Conservation (phyloP, 2,888 invertebrate genomes). For the Rhagophthalmus giganteus region DNA sequence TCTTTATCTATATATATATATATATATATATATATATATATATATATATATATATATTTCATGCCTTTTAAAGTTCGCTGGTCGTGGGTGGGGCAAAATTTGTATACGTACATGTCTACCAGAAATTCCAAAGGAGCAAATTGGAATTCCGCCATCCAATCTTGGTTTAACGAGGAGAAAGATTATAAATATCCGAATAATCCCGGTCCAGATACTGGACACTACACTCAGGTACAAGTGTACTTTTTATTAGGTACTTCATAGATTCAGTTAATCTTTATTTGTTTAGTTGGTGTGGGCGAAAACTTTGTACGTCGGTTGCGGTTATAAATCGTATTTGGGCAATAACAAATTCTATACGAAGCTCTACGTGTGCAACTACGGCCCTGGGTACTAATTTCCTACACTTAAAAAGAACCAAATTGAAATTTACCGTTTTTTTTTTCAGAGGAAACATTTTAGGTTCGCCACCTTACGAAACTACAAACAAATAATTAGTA, state of each 20-base stretch:
- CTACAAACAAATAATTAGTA: too few relatives aligned
- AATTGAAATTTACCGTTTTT: too few relatives aligned
- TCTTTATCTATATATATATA: background rate
- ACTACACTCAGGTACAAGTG: slow-evolving; percentile 72
- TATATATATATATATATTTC: too few relatives aligned
- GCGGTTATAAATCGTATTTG: slow-evolving; percentile 76
- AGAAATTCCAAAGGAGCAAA: slow-evolving; percentile 62
- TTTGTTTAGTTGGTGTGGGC: slow-evolving; percentile 78
- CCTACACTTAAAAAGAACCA: too few relatives aligned
- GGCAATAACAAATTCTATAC: slow-evolving; percentile 64
- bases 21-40: too few relatives aligned
- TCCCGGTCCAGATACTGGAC: slow-evolving; percentile 71
- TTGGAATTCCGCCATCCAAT: slow-evolving; percentile 70
- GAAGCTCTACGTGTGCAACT: slow-evolving; percentile 82
- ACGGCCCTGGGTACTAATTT: slow-evolving; percentile 83
- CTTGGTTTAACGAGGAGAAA: slow-evolving; percentile 77
- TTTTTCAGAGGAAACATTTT: too few relatives aligned
- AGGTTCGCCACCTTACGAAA: too few relatives aligned
- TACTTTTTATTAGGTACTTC: too few relatives aligned
- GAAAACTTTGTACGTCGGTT: slow-evolving; percentile 77
- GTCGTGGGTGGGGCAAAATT: slow-evolving; percentile 38
- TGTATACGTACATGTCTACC: slow-evolving; percentile 19
- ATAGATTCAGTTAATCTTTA: too few relatives aligned
- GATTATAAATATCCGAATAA: slow-evolving; percentile 66
- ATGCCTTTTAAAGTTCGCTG: slow-evolving; percentile 37